These are phyloP conservation scores for Solenopsis fugax DNA, from an alignment of 1,140 invertebrate genomes.

Conservation along the genomic window DNA sequence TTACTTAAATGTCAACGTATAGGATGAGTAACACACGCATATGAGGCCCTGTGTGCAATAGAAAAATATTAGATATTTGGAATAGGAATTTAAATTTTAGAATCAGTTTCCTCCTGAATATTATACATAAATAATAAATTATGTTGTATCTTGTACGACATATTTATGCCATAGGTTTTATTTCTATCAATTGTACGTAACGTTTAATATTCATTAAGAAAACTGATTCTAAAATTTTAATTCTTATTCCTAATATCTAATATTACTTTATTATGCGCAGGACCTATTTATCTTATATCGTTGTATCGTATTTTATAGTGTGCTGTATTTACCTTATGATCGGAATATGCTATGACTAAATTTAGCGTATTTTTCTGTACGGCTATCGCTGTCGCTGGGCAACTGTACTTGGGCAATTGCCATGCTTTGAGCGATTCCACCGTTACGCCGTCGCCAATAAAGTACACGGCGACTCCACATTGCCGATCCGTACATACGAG, in stretches of 20 bases:
- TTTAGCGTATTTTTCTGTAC: constrained; percentile 87
- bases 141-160: too few relatives aligned
- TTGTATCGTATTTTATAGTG: not conserved
- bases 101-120: too few relatives aligned
- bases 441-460: constrained; percentile 77
- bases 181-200: too few relatives aligned
- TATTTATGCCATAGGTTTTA: too few relatives aligned
- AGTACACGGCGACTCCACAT: constrained; percentile 89
- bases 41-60: too few relatives aligned
- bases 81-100: too few relatives aligned
- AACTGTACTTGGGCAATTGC: constrained; percentile 89
- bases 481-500: constrained; percentile 88
- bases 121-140: too few relatives aligned
- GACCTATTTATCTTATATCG: constrained; percentile 49
- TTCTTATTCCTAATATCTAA: too few relatives aligned
- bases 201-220: too few relatives aligned
- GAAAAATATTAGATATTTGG: too few relatives aligned
- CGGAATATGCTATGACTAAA: constrained; percentile 90
- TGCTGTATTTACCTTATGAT: constrained; percentile 89
- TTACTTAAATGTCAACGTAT: constrained; percentile 21
- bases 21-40: not conserved
- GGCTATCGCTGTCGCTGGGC: constrained; percentile 89
- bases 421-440: constrained; percentile 85
- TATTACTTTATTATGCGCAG: too few relatives aligned
- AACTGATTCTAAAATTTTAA: too few relatives aligned